Percentiles rank a stretch among this genome's conserved stretches.
Conservation (phyloP, 2,888 invertebrate genomes). For the Monochamus alternatus region DNA sequence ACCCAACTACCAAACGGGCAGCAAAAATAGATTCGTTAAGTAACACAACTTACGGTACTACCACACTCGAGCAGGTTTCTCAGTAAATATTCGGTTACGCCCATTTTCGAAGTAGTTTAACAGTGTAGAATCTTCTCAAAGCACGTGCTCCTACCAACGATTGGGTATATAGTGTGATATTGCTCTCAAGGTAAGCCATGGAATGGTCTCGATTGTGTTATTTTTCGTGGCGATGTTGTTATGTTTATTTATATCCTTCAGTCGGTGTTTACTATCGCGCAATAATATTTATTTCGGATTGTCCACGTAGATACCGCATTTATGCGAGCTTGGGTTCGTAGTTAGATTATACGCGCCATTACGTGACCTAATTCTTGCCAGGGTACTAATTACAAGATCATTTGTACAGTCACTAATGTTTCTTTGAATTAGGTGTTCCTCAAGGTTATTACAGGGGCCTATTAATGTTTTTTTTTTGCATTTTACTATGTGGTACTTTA, state of each 20-base stretch:
- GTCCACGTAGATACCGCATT: neutral
- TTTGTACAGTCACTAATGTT: neutral
- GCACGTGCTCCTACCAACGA: conserved; percentile 25
- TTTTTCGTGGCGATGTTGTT: conserved; percentile 20
- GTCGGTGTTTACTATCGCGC: conserved; percentile 6
- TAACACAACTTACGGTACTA: conserved; percentile 50
- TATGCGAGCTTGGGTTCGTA: neutral
- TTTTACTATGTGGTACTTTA: too few relatives aligned
- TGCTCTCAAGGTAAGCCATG: conserved; percentile 30
- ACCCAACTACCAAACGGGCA: conserved; percentile 2
- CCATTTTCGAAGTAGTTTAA: conserved; percentile 28
- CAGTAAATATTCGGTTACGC: conserved; percentile 33
- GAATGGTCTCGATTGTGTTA: conserved; percentile 17
- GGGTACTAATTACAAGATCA: neutral
- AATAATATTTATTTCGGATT: neutral
- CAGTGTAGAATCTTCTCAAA: conserved; percentile 12
- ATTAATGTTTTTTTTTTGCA: neutral
- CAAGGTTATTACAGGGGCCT: neutral
- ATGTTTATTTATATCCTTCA: conserved; percentile 13
- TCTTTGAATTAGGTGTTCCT: neutral
- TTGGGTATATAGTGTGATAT: conserved; percentile 2
- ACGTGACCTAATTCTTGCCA: neutral
- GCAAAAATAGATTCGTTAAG: conserved; percentile 32
- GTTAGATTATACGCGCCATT: neutral
- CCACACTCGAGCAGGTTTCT: conserved; percentile 28